phyloP scores from a whole-genome alignment of 2,888 invertebrate genomes.

The Acleris sparsana region DNA sequence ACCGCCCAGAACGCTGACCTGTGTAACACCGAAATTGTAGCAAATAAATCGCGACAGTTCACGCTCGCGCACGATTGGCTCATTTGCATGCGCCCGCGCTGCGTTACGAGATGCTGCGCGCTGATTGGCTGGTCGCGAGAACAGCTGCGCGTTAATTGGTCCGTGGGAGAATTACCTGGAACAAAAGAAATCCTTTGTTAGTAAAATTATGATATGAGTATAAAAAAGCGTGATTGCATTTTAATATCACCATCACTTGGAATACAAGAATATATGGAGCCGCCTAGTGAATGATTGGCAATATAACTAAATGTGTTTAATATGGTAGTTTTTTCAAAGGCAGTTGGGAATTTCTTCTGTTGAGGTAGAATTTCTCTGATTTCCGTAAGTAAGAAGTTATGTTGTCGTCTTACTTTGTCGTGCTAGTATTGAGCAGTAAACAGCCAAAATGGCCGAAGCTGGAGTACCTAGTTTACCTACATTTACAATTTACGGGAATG shows the following conservation, averaged over 20 bases:
- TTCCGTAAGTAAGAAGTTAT: too few species aligned
- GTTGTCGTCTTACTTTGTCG: background rate
- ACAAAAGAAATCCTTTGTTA: constrained; percentile 13
- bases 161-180: constrained; percentile 26
- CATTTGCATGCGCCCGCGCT: constrained; percentile 32
- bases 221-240: too few species aligned
- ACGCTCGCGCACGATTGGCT: constrained; percentile 35
- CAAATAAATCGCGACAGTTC: constrained; percentile 43
- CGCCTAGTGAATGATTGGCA: too few species aligned
- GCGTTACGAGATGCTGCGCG: constrained; percentile 16
- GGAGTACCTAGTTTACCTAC: constrained; percentile 17
- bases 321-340: too few species aligned
- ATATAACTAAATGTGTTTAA: too few species aligned
- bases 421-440: constrained; percentile 14
- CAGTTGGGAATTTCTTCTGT: too few species aligned
- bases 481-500: constrained; percentile 17
- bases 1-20: constrained; percentile 9
- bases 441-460: constrained; percentile 12
- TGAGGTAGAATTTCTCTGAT: too few species aligned
- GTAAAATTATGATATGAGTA: background rate
- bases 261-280: too few species aligned
- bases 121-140: constrained; percentile 12
- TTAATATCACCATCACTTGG: too few species aligned
- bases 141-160: constrained; percentile 21
- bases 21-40: constrained; percentile 31